These are phyloP conservation scores for Sula dactylatra DNA, from an alignment of 2,113 vertebrate species.

Conservation along the genomic window DNA sequence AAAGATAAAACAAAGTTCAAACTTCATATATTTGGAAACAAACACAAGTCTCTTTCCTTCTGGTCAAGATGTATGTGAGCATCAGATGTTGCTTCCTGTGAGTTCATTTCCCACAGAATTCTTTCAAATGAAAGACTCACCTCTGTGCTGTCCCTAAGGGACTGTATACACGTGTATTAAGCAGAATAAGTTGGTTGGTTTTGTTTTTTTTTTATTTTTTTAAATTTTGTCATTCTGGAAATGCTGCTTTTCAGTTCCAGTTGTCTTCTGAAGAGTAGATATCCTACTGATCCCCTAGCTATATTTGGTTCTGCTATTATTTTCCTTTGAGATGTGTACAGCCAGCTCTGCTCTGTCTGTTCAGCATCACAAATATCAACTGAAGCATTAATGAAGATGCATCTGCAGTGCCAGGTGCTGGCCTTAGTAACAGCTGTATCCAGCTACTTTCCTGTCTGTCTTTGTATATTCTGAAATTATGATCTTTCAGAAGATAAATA, in stretches of 20 bases:
- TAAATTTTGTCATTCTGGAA: background rate
- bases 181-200: background rate
- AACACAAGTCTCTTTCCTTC: background rate
- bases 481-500: background rate
- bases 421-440: background rate
- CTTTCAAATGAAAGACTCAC: background rate
- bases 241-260: background rate
- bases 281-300: background rate
- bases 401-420: background rate
- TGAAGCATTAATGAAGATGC: background rate
- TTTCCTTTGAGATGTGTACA: background rate
- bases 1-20: background rate
- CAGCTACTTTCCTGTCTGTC: background rate
- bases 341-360: background rate
- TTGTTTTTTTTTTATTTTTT: too few species aligned
- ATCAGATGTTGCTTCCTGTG: background rate
- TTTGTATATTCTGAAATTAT: background rate
- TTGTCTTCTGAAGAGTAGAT: background rate
- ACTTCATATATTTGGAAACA: background rate
- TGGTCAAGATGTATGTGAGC: background rate
- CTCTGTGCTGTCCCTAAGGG: background rate
- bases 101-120: background rate
- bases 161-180: background rate
- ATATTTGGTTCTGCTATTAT: background rate
- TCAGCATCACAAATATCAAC: background rate